Evolutionary conservation across 1,140 invertebrate species (phyloP).

Genomic region (Philopotamus ludificatus): DNA sequence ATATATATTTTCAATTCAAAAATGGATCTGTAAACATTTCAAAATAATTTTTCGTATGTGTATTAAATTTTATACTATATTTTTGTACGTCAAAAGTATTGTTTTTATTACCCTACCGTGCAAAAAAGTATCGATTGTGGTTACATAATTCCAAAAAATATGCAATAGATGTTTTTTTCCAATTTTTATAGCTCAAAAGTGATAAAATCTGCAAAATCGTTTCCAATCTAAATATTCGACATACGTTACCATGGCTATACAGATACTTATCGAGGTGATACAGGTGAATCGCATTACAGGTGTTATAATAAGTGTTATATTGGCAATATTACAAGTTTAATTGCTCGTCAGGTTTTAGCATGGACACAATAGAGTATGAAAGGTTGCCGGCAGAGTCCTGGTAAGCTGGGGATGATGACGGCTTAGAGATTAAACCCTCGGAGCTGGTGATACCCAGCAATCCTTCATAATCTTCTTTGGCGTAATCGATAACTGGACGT

Average conservation of each 20-base stretch:
- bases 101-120: no score
- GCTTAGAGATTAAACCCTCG: constrained; percentile 17
- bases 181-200: no score
- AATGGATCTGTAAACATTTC: no score
- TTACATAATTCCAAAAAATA: no score
- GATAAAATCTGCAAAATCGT: no score
- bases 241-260: not conserved
- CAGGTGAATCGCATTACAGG: not conserved
- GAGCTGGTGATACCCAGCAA: constrained; percentile 16
- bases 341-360: constrained; percentile 13
- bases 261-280: not conserved
- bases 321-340: not conserved
- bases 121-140: no score
- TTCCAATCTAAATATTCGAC: no score
- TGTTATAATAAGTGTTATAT: not conserved
- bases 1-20: no score
- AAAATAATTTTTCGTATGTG: no score
- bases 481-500: constrained; percentile 21
- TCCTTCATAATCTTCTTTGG: constrained; percentile 24
- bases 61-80: no score
- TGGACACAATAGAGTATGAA: constrained; percentile 21
- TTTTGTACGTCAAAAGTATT: no score
- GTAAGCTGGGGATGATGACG: constrained; percentile 22
- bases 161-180: no score
- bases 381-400: constrained; percentile 13